These are phyloP conservation scores for Rhinogobio ventralis DNA, from an alignment of 2,797 vertebrate species.

Conservation along the genomic window DNA sequence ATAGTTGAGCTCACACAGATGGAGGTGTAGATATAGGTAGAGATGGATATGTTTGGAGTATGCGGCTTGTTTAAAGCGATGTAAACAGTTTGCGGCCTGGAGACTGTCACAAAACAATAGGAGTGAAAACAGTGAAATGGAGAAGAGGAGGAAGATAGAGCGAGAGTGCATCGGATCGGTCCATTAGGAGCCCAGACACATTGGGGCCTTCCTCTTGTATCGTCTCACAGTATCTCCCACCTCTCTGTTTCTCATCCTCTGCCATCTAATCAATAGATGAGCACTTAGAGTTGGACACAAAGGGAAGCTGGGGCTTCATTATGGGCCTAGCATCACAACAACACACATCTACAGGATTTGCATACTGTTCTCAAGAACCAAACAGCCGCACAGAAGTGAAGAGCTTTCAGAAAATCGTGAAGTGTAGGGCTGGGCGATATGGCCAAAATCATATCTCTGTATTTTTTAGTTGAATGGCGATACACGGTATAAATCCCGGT, in stretches of 20 bases:
- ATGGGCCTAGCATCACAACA: slow-evolving; percentile 44
- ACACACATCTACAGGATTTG: slow-evolving; percentile 39
- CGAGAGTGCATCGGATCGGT: slow-evolving; percentile 50
- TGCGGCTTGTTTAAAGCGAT: neutral
- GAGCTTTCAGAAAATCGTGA: neutral
- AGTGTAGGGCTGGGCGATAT: too few species aligned
- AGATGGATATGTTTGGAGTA: neutral
- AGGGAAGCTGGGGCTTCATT: slow-evolving; percentile 51
- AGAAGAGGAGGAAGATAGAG: slow-evolving; percentile 19
- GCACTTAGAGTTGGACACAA: slow-evolving; percentile 55
- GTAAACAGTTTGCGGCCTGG: slow-evolving; percentile 5
- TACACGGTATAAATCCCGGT: too few species aligned
- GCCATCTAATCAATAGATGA: slow-evolving; percentile 61
- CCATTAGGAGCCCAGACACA: slow-evolving; percentile 63
- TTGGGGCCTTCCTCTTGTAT: slow-evolving; percentile 62
- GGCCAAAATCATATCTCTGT: too few species aligned
- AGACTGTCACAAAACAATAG: slow-evolving; percentile 30
- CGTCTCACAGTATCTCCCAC: slow-evolving; percentile 52
- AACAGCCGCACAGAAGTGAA: slow-evolving; percentile 8
- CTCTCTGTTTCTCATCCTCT: slow-evolving; percentile 15
- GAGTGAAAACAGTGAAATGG: slow-evolving; percentile 39
- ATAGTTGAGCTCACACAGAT: neutral
- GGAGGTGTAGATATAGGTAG: slow-evolving; percentile 17
- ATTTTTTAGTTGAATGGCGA: too few species aligned
- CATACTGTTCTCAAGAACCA: slow-evolving; percentile 18